Percentiles rank a stretch among this genome's conserved stretches.
phyloP scores from a whole-genome alignment of 2,113 vertebrate species.

The Pitta sordida region DNA sequence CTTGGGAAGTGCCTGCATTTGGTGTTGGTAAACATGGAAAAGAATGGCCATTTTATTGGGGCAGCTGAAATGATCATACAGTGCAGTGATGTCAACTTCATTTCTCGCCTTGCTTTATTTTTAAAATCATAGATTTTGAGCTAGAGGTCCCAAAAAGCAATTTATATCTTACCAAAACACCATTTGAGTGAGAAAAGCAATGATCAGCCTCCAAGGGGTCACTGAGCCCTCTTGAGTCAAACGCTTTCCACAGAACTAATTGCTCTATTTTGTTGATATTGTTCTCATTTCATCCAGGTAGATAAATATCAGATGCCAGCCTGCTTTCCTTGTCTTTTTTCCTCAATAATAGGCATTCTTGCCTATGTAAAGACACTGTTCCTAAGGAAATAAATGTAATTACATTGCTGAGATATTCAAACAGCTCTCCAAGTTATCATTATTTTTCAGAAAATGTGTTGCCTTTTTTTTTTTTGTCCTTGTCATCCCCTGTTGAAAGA shows the following conservation, averaged over 20 bases:
- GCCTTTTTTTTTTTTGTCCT: constrained; percentile 48
- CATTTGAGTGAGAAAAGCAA: background rate
- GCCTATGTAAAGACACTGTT: constrained; percentile 38
- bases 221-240: background rate
- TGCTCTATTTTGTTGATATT: background rate
- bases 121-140: background rate
- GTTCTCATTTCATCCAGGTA: background rate
- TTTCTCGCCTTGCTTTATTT: background rate
- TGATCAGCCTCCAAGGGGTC: background rate
- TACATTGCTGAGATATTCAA: constrained; percentile 24
- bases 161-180: background rate
- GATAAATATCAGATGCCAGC: constrained; percentile 35
- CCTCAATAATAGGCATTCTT: constrained; percentile 4
- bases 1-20: background rate
- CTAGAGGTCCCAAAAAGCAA: background rate
- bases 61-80: background rate
- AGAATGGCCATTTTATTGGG: background rate
- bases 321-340: background rate
- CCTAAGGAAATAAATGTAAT: constrained; percentile 55
- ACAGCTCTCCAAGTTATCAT: constrained; percentile 49
- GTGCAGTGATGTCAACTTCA: background rate
- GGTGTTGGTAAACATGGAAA: background rate
- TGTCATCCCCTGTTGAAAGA: constrained; percentile 30
- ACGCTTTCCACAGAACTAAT: constrained; percentile 16
- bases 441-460: constrained; percentile 38